phyloP scores from a whole-genome alignment of 2,113 vertebrate species.

The Triplophysa rosa region DNA sequence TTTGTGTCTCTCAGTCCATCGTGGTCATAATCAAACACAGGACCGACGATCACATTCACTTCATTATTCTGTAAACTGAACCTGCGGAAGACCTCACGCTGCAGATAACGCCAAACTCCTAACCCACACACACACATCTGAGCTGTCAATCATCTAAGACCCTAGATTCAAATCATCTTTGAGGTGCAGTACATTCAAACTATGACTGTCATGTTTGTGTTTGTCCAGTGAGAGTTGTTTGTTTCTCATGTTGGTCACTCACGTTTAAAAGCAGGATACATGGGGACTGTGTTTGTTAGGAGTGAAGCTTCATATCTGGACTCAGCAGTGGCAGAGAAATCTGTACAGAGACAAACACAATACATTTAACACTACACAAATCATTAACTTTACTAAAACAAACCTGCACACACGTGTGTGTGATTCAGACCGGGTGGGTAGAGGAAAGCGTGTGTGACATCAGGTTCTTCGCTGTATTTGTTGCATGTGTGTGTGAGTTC shows the following conservation, averaged over 20 bases:
- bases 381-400: not conserved
- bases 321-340: slow-evolving; percentile 84
- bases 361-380: not conserved
- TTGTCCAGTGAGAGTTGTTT: not conserved
- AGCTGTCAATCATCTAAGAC: not conserved
- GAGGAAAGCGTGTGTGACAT: slow-evolving; percentile 85
- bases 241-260: slow-evolving; percentile 66
- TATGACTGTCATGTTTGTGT: too few relatives aligned
- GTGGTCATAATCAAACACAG: slow-evolving; percentile 84
- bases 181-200: too few relatives aligned
- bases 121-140: slow-evolving; percentile 9
- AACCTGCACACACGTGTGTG: not conserved
- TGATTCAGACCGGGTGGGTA: slow-evolving; percentile 87
- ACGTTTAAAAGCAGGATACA: slow-evolving; percentile 97
- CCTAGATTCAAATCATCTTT: too few relatives aligned
- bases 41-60: slow-evolving; percentile 83
- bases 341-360: slow-evolving; percentile 69
- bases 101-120: slow-evolving; percentile 87
- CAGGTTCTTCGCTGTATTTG: slow-evolving; percentile 76
- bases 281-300: slow-evolving; percentile 92
- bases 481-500: slow-evolving; percentile 85
- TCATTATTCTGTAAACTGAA: slow-evolving; percentile 81
- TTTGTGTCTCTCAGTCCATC: slow-evolving; percentile 82
- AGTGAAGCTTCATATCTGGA: slow-evolving; percentile 88
- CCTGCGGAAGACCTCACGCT: slow-evolving; percentile 79